These are phyloP conservation scores for Astreopora myriophthalma DNA, from an alignment of 64 coral and sea anemone species.

Conservation along the genomic window DNA sequence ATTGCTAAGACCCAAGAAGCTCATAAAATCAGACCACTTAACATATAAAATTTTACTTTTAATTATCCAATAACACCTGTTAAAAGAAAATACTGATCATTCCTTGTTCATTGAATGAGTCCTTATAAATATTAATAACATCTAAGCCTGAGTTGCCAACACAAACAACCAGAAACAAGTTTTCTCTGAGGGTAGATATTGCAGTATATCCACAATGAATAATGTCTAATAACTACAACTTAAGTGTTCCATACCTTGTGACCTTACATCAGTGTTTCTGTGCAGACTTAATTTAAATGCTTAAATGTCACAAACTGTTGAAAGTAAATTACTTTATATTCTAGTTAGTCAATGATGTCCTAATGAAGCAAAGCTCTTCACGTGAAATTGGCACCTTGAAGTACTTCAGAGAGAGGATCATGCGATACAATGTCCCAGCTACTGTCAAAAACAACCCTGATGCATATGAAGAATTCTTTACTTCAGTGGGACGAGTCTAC, in stretches of 20 bases:
- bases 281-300: background rate
- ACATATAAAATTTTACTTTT: background rate
- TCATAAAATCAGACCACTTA: background rate
- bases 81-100: background rate
- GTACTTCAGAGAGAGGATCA: no score
- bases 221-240: background rate
- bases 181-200: background rate
- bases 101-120: background rate
- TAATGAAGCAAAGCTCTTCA: background rate
- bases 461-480: slow-evolving; percentile 7
- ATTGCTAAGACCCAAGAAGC: background rate
- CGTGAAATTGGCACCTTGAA: no score
- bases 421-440: no score
- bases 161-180: background rate
- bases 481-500: slow-evolving; percentile 14
- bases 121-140: background rate
- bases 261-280: background rate
- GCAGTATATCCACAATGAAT: background rate
- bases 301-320: no score
- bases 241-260: background rate
- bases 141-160: background rate
- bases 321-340: background rate
- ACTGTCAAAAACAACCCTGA: no score
- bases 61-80: background rate
- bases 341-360: background rate